Evolutionary conservation across 2,888 invertebrate genomes (phyloP), one percentile per base, ranked within the genome.

Genomic region (Dioctria linearis): DNA sequence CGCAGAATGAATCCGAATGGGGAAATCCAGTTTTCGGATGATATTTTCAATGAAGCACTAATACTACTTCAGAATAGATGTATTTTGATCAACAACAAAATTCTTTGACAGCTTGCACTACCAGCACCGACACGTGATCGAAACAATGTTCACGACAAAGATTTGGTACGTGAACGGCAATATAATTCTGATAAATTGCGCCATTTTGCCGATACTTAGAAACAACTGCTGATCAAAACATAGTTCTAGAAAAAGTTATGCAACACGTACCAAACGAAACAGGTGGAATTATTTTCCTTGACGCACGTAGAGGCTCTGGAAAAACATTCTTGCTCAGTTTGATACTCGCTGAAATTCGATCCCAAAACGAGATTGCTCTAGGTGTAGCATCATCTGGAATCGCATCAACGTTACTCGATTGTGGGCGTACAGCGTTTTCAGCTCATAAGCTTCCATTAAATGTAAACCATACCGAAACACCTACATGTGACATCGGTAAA

Each of bases 361-460:
- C 83, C 49, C 81, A 85, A 79, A 83, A 84, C 73, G 80, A 83
- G 4, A 86, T 87, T 61, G 87, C 86, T 13, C 73, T 89, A 54
- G 86, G 87, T 8, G 82, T 89, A 42, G 88, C 88, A 11, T 88
- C 87, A 43, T 87, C 87, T 5, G 88, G 88, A 8, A 89, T 89
- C 78, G 88, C 87, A 37, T 87, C 88, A 5, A 88, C 86, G 42
- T 83, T 89, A 37, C 80, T 90, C n/a, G 83, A 84, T 63, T 80
- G 82, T 71, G 79, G 80, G 49, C 39, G 84, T 65, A 87, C 86
- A 43, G 84, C 85, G 39, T 87, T 88, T 84, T 86, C 86, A 69
- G 83, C 84, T 49, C 85, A 86, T 25, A 86, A 86, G 80, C 82
- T 86, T 65, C 85, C 86, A 79, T 81, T 80, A 57, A 57, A 57